Conservation (phyloP, 2,797 vertebrate genomes). For the Gorsachius magnificus region DNA sequence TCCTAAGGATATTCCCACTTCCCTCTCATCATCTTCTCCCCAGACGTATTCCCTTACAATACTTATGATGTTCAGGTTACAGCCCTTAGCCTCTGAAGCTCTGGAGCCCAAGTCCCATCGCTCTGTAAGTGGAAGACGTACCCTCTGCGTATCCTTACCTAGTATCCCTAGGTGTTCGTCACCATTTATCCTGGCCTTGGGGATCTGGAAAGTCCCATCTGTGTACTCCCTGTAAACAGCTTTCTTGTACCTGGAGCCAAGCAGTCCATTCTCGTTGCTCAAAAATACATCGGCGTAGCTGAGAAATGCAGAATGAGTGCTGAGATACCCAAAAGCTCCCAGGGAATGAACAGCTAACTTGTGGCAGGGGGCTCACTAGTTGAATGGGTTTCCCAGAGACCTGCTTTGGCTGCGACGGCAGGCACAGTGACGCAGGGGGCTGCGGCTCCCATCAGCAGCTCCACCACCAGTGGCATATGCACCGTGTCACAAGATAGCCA, state of each 20-base stretch:
- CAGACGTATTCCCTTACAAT: background rate
- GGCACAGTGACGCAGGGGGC: accelerated
- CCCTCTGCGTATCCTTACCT: constrained; percentile 61
- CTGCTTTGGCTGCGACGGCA: background rate
- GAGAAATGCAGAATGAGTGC: constrained; percentile 33
- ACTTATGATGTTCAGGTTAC: background rate
- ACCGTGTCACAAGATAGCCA: too few relatives aligned
- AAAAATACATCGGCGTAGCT: constrained; percentile 77
- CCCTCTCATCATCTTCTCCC: background rate
- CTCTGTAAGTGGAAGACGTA: background rate
- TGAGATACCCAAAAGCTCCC: background rate
- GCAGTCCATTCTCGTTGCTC: constrained; percentile 68
- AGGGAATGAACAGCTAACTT: background rate
- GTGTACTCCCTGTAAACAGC: constrained; percentile 78
- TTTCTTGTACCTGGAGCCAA: constrained; percentile 80
- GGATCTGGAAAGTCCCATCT: constrained; percentile 75
- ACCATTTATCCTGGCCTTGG: constrained; percentile 30
- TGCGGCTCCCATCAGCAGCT: background rate
- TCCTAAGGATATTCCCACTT: background rate
- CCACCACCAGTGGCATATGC: background rate
- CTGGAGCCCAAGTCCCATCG: background rate
- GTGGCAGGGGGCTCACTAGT: background rate
- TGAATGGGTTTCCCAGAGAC: background rate
- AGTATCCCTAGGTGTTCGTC: constrained; percentile 77
- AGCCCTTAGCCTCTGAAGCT: background rate